These are phyloP conservation scores for Luperina nickerlii DNA, from an alignment of 2,888 invertebrate genomes.

Conservation along the genomic window DNA sequence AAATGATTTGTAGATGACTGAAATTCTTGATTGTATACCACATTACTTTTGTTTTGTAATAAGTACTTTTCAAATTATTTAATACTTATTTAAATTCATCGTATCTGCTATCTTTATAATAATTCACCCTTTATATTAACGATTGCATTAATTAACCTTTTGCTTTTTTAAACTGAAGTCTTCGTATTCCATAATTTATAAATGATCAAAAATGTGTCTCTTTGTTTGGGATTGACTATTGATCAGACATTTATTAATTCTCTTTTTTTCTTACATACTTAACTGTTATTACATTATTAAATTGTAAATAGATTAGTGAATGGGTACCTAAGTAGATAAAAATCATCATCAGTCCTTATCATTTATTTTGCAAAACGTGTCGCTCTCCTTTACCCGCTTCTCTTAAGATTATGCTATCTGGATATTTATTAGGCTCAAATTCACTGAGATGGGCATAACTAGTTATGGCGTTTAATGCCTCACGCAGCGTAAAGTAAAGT, in stretches of 20 bases:
- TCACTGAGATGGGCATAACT: conserved; percentile 58
- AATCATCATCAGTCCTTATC: background rate
- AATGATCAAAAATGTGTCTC: background rate
- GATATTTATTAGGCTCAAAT: conserved; percentile 58
- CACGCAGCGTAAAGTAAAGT: conserved; percentile 66
- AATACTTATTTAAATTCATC: background rate
- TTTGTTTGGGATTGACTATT: too few relatives aligned
- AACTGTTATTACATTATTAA: background rate
- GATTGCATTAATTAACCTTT: background rate
- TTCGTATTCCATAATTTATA: background rate
- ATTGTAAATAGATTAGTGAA: background rate
- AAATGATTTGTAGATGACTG: conserved; percentile 16
- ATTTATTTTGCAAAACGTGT: conserved; percentile 5
- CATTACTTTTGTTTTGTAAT: background rate
- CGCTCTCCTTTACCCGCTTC: conserved; percentile 35
- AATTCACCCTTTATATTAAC: background rate
- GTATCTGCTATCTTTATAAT: background rate
- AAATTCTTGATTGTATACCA: conserved; percentile 24
- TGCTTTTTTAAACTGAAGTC: background rate
- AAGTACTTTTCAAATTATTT: conserved; percentile 12
- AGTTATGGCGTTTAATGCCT: conserved; percentile 64
- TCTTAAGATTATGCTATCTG: conserved; percentile 38
- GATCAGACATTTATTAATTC: background rate
- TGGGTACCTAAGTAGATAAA: background rate
- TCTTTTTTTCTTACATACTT: background rate